Base-by-base conservation (phyloP, 35 echinoderm and acorn worm species). In the Strongylocentrotus purpuratus region DNA sequence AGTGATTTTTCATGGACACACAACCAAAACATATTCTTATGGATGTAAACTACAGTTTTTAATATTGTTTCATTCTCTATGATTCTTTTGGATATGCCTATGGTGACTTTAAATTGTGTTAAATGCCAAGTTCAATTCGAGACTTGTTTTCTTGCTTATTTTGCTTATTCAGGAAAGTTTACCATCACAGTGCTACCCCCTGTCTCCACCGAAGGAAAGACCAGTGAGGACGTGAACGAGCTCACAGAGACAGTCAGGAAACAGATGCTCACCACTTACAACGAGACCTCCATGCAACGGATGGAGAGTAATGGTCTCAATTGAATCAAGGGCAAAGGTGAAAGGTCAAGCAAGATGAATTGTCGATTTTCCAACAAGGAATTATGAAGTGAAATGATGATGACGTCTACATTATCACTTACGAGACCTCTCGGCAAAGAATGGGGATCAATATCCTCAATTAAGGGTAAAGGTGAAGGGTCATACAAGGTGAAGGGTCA, bases 281-380 rank as follows among this genome's bases (percentile, higher is more conserved):
- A 95, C 48, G 95, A 97, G 92, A 97, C 94, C 22, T 97, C 96
- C 32, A 97, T 96, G 96, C 96, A 96, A 58, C 94, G 96, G 94
- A 94, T 96, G 94, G 96, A 96, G 94, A 96, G 86, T 52, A 96
- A 96, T 94, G 96, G 96, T 32, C 93, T 96, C 31, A 95, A 95
- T 47, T 95, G n/a, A n/a, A n/a, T n/a, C n/a, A 52, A 86, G n/a
- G 12, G 59, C 45, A 94, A 71, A 71, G 58, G 47, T 94, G 22
- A 78, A 78, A 28, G 22, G 4, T 78, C 65, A n/a, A 78, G 65
- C 2, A 78, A 28, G 65, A 28, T n/a, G 65, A 8, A 9, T 22
- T n/a, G 28, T 22, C 15, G 13, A 7, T 28, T 3, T 71, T 22
- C 20, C 22, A n/a, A 78, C 14, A 9, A 28, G 61, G 18, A 78